Conservation (phyloP, 2,888 invertebrate species). For the Ligdia adustata region DNA sequence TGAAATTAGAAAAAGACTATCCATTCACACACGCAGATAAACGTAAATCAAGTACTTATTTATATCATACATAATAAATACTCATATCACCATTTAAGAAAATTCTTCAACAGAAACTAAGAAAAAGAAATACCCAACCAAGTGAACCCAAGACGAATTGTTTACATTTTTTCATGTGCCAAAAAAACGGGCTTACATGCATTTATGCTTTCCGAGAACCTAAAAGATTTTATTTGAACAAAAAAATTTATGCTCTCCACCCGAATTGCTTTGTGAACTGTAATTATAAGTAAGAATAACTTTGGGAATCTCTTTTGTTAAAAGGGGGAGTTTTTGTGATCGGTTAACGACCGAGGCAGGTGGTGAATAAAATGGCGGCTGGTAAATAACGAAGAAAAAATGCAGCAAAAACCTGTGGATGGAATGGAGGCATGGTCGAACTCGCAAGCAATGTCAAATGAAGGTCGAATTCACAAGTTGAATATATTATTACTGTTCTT, state of each 20-base stretch:
- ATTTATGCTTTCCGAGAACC: constrained; percentile 64
- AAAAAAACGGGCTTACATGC: constrained; percentile 58
- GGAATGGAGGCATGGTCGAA: constrained; percentile 44
- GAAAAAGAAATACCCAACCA: constrained; percentile 12
- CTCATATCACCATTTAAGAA: background rate
- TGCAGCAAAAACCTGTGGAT: constrained; percentile 68
- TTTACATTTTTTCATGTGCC: constrained; percentile 74
- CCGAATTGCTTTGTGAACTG: constrained; percentile 71
- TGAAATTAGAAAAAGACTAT: no score
- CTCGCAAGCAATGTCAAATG: constrained; percentile 71
- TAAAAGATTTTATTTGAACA: constrained; percentile 67
- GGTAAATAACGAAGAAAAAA: constrained; percentile 69
- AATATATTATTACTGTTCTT: no score
- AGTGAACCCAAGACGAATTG: constrained; percentile 52
- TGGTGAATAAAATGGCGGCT: constrained; percentile 73
- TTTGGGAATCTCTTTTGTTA: constrained; percentile 78
- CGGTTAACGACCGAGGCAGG: constrained; percentile 81
- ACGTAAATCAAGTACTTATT: no score
- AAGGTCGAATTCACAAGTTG: constrained; percentile 73
- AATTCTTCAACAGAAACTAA: background rate
- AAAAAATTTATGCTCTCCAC: constrained; percentile 67
- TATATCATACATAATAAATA: no score
- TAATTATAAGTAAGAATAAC: constrained; percentile 81
- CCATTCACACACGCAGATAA: no score
- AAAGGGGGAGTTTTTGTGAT: constrained; percentile 76